Conservation (phyloP, 2,888 invertebrate genomes). For the Noctua fimbriata region DNA sequence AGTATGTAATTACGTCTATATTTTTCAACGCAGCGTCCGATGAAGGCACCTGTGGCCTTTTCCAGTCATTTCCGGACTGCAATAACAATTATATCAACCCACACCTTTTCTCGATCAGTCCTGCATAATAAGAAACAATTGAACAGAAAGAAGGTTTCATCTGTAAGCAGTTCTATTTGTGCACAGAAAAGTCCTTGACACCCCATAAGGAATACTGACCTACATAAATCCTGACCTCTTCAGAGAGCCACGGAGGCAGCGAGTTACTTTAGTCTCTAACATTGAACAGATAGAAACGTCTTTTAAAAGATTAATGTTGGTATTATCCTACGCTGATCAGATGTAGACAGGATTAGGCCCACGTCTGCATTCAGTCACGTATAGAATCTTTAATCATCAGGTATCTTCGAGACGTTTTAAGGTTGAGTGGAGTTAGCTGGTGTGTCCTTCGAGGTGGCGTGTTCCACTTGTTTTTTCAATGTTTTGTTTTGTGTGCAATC, state of each 20-base stretch:
- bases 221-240: constrained; percentile 56
- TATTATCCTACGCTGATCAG: constrained; percentile 74
- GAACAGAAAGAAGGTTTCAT: constrained; percentile 1
- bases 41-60: constrained; percentile 40
- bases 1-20: not conserved
- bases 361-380: constrained; percentile 56
- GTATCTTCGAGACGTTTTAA: constrained; percentile 52
- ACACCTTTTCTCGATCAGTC: constrained; percentile 19
- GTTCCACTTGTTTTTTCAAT: not conserved
- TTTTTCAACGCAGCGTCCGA: constrained; percentile 15
- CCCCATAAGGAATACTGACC: constrained; percentile 58
- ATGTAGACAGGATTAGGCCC: constrained; percentile 72
- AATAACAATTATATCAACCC: constrained; percentile 39
- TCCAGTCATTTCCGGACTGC: constrained; percentile 26
- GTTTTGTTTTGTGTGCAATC: constrained; percentile 10
- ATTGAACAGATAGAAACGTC: constrained; percentile 53
- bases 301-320: constrained; percentile 57
- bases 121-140: not conserved
- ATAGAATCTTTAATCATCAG: constrained; percentile 53
- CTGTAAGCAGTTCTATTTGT: constrained; percentile 32
- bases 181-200: constrained; percentile 51
- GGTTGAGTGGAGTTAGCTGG: constrained; percentile 40
- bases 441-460: constrained; percentile 40
- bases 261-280: constrained; percentile 26
- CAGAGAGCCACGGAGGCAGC: constrained; percentile 20